These are phyloP conservation scores for Elanus axillaris DNA, from an alignment of 2,113 vertebrate genomes.

Conservation along the genomic window DNA sequence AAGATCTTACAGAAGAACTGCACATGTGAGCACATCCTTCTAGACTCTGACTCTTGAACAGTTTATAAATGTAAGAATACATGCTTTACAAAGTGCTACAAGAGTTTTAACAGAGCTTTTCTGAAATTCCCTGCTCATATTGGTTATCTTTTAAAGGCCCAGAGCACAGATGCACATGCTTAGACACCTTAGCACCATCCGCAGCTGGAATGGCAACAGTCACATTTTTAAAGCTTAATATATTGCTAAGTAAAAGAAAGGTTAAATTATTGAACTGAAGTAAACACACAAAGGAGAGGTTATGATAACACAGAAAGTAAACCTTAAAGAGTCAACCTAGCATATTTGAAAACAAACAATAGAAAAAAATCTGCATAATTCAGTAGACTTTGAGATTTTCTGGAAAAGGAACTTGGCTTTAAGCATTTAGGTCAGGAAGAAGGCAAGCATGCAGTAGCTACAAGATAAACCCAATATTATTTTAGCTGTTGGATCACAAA, in stretches of 20 bases:
- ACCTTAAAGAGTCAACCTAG: background rate
- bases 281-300: background rate
- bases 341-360: background rate
- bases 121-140: background rate
- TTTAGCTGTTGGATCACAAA: background rate
- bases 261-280: background rate
- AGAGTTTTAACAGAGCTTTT: background rate
- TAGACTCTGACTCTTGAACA: background rate
- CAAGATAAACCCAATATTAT: background rate
- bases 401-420: background rate
- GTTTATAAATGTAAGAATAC: background rate
- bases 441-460: background rate
- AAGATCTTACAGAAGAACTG: background rate
- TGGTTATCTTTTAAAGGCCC: background rate
- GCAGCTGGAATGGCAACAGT: background rate
- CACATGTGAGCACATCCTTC: background rate
- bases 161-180: background rate
- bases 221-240: background rate
- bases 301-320: background rate
- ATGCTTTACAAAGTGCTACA: background rate
- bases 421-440: background rate
- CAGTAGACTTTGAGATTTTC: background rate
- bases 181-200: background rate
- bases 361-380: background rate
- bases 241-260: background rate